Conservation (phyloP, 2,888 invertebrate species). For the Exephanes ischioxanthus region DNA sequence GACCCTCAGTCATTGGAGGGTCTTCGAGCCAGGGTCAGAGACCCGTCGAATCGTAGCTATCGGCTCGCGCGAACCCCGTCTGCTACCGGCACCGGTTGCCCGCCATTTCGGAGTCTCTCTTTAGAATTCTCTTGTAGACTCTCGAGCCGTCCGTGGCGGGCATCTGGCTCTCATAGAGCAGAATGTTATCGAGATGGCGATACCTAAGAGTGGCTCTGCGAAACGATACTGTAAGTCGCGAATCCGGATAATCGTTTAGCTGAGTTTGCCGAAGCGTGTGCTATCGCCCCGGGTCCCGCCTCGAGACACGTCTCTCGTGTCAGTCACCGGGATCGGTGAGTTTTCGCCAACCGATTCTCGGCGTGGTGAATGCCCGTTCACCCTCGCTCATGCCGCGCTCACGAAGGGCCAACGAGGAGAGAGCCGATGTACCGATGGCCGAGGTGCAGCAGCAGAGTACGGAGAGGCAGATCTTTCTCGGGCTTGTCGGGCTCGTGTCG, state of each 20-base stretch:
- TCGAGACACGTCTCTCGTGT: slow-evolving; percentile 83
- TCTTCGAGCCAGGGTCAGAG: slow-evolving; percentile 66
- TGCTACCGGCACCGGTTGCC: slow-evolving; percentile 84
- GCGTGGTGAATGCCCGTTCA: slow-evolving; percentile 81
- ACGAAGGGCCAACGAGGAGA: slow-evolving; percentile 69
- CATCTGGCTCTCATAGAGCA: slow-evolving; percentile 74
- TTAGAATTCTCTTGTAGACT: slow-evolving; percentile 68
- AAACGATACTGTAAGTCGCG: slow-evolving; percentile 63
- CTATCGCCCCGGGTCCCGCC: slow-evolving; percentile 81
- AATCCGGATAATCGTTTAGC: slow-evolving; percentile 12
- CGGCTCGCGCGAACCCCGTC: slow-evolving; percentile 76
- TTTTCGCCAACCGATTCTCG: slow-evolving; percentile 84
- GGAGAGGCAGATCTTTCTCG: slow-evolving; percentile 8
- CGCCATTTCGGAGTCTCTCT: slow-evolving; percentile 80
- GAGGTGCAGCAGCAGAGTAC: slow-evolving; percentile 37
- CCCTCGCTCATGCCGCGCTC: slow-evolving; percentile 82
- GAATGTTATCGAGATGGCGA: background rate
- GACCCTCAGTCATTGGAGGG: slow-evolving; percentile 43
- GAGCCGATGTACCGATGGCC: slow-evolving; percentile 23
- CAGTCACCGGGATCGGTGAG: slow-evolving; percentile 88
- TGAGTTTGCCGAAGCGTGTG: slow-evolving; percentile 76
- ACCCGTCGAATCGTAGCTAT: slow-evolving; percentile 28
- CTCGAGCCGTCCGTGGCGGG: slow-evolving; percentile 65
- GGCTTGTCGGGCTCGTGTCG: background rate
- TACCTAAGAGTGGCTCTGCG: slow-evolving; percentile 1